Evolutionary conservation across 92 coral and sea anemone genomes (phyloP).

Genomic region (Blastomussa wellsi): DNA sequence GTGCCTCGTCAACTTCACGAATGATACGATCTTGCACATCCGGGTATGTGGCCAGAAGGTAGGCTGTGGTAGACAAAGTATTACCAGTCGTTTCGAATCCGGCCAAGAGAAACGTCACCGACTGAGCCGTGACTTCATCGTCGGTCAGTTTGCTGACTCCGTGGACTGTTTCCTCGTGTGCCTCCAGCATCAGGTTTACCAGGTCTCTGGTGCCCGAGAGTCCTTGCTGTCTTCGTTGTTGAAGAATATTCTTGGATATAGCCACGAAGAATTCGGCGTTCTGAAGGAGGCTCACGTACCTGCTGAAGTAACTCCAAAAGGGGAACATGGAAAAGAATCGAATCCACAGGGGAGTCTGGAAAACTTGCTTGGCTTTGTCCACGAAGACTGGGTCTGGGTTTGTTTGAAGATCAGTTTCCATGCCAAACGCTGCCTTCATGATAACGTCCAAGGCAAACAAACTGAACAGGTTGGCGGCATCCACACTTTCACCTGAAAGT

Average conservation of each 20-base stretch:
- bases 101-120: conserved; percentile 58
- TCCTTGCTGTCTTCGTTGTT: conserved; percentile 38
- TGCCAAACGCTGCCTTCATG: conserved; percentile 69
- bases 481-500: conserved; percentile 58
- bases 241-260: conserved; percentile 41
- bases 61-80: conserved; percentile 62
- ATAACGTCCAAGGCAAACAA: conserved; percentile 72
- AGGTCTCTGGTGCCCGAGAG: conserved; percentile 37
- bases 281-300: conserved; percentile 22
- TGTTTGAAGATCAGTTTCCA: conserved; percentile 53
- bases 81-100: conserved; percentile 73
- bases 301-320: conserved; percentile 47
- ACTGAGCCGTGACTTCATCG: conserved; percentile 68
- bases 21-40: conserved; percentile 66
- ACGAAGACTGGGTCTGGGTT: conserved; percentile 56
- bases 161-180: conserved; percentile 55
- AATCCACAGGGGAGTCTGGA: conserved; percentile 48
- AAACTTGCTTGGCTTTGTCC: conserved; percentile 29
- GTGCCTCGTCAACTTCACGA: conserved; percentile 48
- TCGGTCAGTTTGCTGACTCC: conserved; percentile 60
- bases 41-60: conserved; percentile 57
- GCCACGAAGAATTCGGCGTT: conserved; percentile 36
- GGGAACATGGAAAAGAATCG: conserved; percentile 64
- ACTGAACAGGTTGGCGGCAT: conserved; percentile 50
- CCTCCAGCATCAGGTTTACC: conserved; percentile 69